Percentiles rank a stretch among this genome's conserved stretches.
Conservation (phyloP, 2,888 invertebrate species). For the Macaria liturata region DNA sequence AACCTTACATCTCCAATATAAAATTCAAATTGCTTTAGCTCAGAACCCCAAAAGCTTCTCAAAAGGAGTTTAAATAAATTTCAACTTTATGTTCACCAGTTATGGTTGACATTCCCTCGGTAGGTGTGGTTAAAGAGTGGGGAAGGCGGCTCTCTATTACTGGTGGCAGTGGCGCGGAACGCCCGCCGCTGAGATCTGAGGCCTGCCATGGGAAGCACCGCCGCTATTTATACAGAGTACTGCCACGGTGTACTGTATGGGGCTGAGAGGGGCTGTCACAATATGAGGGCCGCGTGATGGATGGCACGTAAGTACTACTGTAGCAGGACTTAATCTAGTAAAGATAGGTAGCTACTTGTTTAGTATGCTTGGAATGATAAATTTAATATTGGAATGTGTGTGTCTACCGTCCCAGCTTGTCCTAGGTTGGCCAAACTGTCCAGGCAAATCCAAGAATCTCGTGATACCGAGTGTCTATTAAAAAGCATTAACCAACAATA, state of each 20-base stretch:
- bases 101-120: conserved; percentile 27
- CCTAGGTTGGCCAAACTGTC: too few relatives aligned
- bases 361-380: too few relatives aligned
- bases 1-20: conserved; percentile 21
- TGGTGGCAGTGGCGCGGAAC: conserved; percentile 67
- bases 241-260: too few relatives aligned
- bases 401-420: too few relatives aligned
- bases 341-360: too few relatives aligned
- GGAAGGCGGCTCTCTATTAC: conserved; percentile 71
- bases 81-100: conserved; percentile 1
- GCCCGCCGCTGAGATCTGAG: conserved; percentile 79
- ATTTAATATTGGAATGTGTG: too few relatives aligned
- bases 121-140: conserved; percentile 32
- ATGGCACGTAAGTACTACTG: too few relatives aligned
- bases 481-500: too few relatives aligned
- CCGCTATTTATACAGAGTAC: conserved; percentile 55
- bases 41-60: conserved; percentile 16
- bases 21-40: conserved; percentile 29
- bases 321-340: too few relatives aligned
- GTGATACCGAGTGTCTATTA: too few relatives aligned
- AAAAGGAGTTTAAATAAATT: conserved; percentile 5
- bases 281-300: conserved; percentile 1
- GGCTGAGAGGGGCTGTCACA: conserved; percentile 17
- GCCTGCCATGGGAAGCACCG: conserved; percentile 50
- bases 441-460: too few relatives aligned